phyloP scores from a whole-genome alignment of 2,888 invertebrate genomes.

The Eilema sororculum region DNA sequence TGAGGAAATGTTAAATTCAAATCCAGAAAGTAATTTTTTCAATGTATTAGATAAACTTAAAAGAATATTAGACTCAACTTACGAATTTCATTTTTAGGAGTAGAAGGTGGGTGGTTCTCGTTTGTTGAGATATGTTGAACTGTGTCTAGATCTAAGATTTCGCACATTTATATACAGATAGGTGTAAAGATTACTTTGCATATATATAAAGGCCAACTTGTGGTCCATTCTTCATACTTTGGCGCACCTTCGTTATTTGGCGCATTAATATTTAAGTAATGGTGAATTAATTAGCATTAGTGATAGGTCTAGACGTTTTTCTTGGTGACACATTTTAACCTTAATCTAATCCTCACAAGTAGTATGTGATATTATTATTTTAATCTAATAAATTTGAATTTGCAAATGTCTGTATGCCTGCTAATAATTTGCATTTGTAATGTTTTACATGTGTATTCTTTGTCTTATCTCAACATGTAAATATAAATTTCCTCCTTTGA shows the following conservation, averaged over 20 bases:
- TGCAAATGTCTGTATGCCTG: not conserved
- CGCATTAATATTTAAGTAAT: conserved; percentile 22
- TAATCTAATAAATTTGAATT: not conserved
- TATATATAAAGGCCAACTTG: conserved; percentile 56
- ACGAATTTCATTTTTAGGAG: conserved; percentile 73
- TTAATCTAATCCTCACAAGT: not conserved
- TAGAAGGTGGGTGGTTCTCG: conserved; percentile 46
- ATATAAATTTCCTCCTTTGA: not conserved
- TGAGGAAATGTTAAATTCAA: no score
- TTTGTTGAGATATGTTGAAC: conserved; percentile 56
- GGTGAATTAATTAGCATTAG: conserved; percentile 19
- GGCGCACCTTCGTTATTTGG: conserved; percentile 23
- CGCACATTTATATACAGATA: conserved; percentile 66
- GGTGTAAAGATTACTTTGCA: conserved; percentile 57
- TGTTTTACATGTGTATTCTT: not conserved
- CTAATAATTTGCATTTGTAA: not conserved
- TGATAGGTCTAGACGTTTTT: not conserved
- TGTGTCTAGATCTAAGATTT: conserved; percentile 57
- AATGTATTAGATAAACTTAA: not conserved
- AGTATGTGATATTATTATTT: not conserved
- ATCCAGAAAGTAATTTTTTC: not conserved
- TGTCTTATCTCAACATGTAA: not conserved
- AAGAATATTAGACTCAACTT: conserved; percentile 63
- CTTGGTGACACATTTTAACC: not conserved
- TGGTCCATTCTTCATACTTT: conserved; percentile 34